Evolutionary conservation across 2,113 vertebrate species (phyloP).

Genomic region (Henicopernis longicauda): DNA sequence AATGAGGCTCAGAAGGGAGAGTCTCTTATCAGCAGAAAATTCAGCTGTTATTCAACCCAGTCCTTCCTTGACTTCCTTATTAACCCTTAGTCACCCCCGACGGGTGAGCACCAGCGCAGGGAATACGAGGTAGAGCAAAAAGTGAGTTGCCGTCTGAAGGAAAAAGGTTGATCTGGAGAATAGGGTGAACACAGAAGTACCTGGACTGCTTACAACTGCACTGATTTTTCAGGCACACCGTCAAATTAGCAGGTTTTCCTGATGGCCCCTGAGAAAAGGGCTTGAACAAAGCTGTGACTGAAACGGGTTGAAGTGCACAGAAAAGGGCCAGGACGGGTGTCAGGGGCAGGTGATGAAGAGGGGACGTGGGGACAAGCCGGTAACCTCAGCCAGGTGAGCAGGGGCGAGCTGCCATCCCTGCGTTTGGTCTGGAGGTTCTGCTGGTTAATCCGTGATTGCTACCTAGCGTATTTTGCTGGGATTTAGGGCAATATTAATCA

Average conservation of each 20-base stretch:
- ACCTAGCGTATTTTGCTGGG: background rate
- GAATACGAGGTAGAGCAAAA: background rate
- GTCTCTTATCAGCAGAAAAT: background rate
- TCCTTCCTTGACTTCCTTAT: background rate
- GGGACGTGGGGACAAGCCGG: background rate
- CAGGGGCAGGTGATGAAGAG: background rate
- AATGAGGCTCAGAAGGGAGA: background rate
- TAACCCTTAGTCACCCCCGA: background rate
- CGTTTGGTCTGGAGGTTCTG: background rate
- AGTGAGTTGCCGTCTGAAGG: background rate
- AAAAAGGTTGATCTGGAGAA: background rate
- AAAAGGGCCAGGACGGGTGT: background rate
- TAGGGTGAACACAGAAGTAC: background rate
- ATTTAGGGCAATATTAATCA: background rate
- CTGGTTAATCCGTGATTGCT: background rate
- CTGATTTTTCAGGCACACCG: background rate
- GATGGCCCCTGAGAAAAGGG: background rate
- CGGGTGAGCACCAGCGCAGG: background rate
- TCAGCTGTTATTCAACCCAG: background rate
- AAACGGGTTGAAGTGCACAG: background rate
- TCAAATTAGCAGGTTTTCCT: background rate
- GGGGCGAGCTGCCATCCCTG: background rate
- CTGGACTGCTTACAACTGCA: background rate
- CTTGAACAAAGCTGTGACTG: background rate
- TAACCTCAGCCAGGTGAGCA: background rate